A percentile compares a stretch with the other conserved stretches of the same genome.
Conservation (phyloP, 92 coral and sea anemone genomes). For the Epizoanthus stellaris region DNA sequence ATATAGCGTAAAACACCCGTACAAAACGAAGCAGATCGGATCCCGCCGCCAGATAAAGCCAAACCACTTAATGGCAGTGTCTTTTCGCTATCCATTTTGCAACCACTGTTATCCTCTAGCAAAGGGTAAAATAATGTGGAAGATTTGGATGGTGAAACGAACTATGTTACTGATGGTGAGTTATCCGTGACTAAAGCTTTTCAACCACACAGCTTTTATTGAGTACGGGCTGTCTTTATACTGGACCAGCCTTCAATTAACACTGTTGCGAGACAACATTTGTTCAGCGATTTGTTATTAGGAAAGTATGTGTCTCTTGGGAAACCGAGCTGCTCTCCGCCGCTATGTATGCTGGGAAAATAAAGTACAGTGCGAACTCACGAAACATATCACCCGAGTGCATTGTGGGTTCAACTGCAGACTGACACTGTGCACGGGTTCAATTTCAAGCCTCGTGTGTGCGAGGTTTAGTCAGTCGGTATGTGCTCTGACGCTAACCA, state of each 20-base stretch:
- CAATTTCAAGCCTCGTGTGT: too few species aligned
- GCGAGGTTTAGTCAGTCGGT: too few species aligned
- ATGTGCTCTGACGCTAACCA: too few species aligned
- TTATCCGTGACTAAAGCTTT: background rate
- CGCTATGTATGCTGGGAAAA: too few species aligned
- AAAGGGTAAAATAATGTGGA: background rate
- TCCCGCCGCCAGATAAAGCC: constrained; percentile 79
- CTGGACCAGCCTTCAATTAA: background rate
- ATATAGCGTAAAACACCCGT: constrained; percentile 73
- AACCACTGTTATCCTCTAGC: background rate
- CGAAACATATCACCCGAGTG: too few species aligned
- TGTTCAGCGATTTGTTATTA: background rate
- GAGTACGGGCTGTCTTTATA: background rate
- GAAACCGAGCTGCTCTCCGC: background rate
- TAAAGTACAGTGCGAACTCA: too few species aligned
- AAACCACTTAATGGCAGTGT: constrained; percentile 44
- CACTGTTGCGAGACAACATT: background rate
- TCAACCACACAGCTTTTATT: background rate
- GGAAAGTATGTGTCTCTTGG: background rate
- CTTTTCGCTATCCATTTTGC: constrained; percentile 15
- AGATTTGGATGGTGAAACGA: background rate
- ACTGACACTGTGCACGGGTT: too few species aligned
- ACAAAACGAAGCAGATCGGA: constrained; percentile 75
- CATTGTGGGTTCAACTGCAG: too few species aligned
- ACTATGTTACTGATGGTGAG: background rate